These are phyloP conservation scores for Arge pagana DNA, from an alignment of 2,888 invertebrate genomes.

Conservation along the genomic window DNA sequence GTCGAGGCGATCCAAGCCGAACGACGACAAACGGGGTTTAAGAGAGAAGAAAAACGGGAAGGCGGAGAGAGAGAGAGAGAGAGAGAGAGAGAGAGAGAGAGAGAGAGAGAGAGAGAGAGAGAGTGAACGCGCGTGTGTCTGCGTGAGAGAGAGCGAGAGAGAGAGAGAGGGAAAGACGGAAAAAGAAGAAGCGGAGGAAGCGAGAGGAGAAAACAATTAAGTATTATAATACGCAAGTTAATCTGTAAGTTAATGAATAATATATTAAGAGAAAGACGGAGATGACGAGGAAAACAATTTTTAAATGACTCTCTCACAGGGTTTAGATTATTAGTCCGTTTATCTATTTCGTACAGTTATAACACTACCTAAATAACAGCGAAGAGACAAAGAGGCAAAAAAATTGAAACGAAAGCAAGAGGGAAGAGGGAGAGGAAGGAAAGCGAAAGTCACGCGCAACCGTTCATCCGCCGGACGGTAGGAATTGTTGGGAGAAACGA, in stretches of 20 bases:
- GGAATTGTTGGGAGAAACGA: too few relatives aligned
- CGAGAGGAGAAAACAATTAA: background rate
- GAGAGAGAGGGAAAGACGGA: background rate
- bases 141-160: background rate
- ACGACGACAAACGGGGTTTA: conserved; percentile 9
- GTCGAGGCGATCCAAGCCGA: conserved; percentile 34
- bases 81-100: background rate
- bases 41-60: conserved; percentile 23
- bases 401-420: conserved; percentile 18
- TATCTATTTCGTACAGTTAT: conserved; percentile 32
- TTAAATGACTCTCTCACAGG: conserved; percentile 36
- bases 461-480: conserved; percentile 26
- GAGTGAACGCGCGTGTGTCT: background rate
- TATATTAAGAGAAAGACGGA: conserved; percentile 1
- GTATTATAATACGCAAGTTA: too few relatives aligned
- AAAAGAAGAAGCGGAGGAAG: background rate
- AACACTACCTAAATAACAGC: conserved; percentile 19
- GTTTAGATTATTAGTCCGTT: conserved; percentile 38
- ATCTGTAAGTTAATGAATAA: conserved; percentile 17
- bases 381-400: conserved; percentile 13
- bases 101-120: background rate
- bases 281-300: conserved; percentile 14
- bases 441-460: conserved; percentile 38
- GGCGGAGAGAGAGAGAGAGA: background rate
- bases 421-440: background rate